Conservation (phyloP, 2,113 vertebrate species). For the Brachyhypopomus gauderio region DNA sequence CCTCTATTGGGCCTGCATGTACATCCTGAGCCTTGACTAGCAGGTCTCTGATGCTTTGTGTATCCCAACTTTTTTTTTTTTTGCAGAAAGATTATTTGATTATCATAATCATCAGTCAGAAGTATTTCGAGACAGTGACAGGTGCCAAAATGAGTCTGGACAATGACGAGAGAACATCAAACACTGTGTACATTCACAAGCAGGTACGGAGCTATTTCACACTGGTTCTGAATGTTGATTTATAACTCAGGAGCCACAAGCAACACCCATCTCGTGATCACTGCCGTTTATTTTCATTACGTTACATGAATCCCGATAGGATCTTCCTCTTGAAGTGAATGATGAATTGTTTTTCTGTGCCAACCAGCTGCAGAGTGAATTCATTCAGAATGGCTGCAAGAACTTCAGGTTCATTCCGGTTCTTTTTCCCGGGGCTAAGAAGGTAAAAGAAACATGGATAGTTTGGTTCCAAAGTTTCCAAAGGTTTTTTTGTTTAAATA, state of each 20-base stretch:
- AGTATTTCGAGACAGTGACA: slow-evolving; percentile 61
- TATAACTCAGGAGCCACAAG: neutral
- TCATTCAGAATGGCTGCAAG: slow-evolving; percentile 56
- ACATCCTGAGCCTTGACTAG: neutral
- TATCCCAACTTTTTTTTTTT: slow-evolving; percentile 19
- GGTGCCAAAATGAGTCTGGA: slow-evolving; percentile 29
- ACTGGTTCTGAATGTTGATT: neutral
- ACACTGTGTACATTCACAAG: slow-evolving; percentile 67
- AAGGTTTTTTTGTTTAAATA: neutral
- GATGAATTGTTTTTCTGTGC: neutral
- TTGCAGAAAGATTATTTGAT: slow-evolving; percentile 65
- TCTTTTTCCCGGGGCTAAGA: slow-evolving; percentile 55
- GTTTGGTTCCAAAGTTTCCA: neutral
- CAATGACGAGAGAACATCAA: slow-evolving; percentile 60
- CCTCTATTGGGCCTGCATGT: no score
- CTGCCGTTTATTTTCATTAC: neutral
- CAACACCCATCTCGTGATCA: neutral
- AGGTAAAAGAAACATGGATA: slow-evolving; percentile 31
- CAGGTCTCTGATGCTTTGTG: no score
- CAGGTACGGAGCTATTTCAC: slow-evolving; percentile 36
- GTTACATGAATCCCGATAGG: no score
- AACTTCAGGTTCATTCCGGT: slow-evolving; percentile 57
- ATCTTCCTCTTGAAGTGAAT: neutral
- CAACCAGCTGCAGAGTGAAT: slow-evolving; percentile 52
- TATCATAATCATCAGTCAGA: slow-evolving; percentile 65